Evolutionary conservation across 2,888 invertebrate species (phyloP).

Genomic region (Drosophila limbata): DNA sequence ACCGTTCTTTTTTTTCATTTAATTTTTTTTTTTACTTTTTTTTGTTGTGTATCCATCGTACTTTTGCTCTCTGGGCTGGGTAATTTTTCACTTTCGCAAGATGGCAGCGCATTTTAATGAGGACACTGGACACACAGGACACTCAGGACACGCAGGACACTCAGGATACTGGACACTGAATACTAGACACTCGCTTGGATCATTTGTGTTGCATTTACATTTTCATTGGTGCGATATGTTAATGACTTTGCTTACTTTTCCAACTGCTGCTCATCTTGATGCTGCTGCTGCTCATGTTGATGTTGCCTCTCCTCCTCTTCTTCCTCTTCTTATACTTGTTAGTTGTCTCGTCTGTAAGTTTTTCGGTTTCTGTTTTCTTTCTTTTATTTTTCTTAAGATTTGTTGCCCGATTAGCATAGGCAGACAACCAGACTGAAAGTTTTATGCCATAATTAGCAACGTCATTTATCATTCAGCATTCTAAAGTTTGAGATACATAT

Average conservation of each 20-base stretch:
- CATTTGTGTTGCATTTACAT: slow-evolving; percentile 78
- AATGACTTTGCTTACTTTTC: slow-evolving; percentile 75
- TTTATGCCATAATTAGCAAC: slow-evolving; percentile 56
- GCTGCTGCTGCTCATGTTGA: slow-evolving; percentile 22
- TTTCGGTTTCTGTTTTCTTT: slow-evolving; percentile 23
- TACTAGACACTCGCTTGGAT: slow-evolving; percentile 33
- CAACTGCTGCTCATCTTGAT: slow-evolving; percentile 54
- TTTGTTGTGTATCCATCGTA: slow-evolving; percentile 30
- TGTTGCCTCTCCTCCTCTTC: too few relatives aligned
- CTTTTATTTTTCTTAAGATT: slow-evolving; percentile 16
- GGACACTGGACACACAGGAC: slow-evolving; percentile 29
- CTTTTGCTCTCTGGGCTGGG: slow-evolving; percentile 55
- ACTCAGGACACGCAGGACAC: slow-evolving; percentile 18
- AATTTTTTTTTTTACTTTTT: slow-evolving; percentile 15
- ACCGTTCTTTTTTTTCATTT: slow-evolving; percentile 9
- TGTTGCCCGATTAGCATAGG: slow-evolving; percentile 54
- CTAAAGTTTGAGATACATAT: slow-evolving; percentile 15
- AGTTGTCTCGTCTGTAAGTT: slow-evolving; percentile 33
- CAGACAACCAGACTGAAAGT: slow-evolving; percentile 43
- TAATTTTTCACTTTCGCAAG: slow-evolving; percentile 85
- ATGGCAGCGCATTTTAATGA: slow-evolving; percentile 82
- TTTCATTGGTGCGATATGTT: slow-evolving; percentile 80
- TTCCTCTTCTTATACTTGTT: slow-evolving; percentile 9
- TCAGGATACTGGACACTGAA: slow-evolving; percentile 18
- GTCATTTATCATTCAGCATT: slow-evolving; percentile 63